A percentile compares a stretch with the other conserved stretches of the same genome.
Evolutionary conservation across 2,888 invertebrate genomes (phyloP).

Genomic region (Epinotia bilunana): DNA sequence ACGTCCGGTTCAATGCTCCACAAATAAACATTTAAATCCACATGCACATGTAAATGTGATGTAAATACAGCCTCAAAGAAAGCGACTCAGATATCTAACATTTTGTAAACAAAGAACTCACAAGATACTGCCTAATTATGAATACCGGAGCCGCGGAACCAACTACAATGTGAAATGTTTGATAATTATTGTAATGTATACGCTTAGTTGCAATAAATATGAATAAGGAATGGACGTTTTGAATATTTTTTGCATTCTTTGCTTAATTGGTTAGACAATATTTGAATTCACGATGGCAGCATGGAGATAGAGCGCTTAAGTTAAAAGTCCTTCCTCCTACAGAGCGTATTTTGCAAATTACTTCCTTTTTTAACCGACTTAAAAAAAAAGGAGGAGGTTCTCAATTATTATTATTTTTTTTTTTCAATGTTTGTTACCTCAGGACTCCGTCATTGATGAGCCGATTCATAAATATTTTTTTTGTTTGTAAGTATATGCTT

Average conservation of each 20-base stretch:
- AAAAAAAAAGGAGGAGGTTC: no score
- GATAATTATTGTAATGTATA: slow-evolving; percentile 22
- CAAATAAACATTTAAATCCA: not conserved
- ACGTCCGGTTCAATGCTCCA: not conserved
- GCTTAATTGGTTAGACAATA: not conserved
- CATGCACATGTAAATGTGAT: not conserved
- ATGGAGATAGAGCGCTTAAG: not conserved
- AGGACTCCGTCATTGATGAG: no score
- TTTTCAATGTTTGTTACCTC: no score
- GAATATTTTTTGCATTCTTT: slow-evolving; percentile 12
- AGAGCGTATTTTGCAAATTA: no score
- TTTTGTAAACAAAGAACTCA: slow-evolving; percentile 27
- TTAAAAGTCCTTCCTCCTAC: no score
- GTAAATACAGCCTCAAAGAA: not conserved
- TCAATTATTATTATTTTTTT: no score
- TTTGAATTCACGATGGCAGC: not conserved
- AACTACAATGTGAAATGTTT: slow-evolving; percentile 18
- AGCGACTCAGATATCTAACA: slow-evolving; percentile 11
- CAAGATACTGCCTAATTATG: slow-evolving; percentile 24
- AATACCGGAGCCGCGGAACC: slow-evolving; percentile 10
- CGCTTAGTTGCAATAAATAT: not conserved
- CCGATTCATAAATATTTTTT: no score
- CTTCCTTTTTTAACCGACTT: no score
- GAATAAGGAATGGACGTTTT: slow-evolving; percentile 14
- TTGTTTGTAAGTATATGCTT: no score